A percentile compares a stretch with the other conserved stretches of the same genome.
These are phyloP conservation scores for Asteroscopus sphinx DNA, from an alignment of 2,888 invertebrate genomes.

Conservation along the genomic window DNA sequence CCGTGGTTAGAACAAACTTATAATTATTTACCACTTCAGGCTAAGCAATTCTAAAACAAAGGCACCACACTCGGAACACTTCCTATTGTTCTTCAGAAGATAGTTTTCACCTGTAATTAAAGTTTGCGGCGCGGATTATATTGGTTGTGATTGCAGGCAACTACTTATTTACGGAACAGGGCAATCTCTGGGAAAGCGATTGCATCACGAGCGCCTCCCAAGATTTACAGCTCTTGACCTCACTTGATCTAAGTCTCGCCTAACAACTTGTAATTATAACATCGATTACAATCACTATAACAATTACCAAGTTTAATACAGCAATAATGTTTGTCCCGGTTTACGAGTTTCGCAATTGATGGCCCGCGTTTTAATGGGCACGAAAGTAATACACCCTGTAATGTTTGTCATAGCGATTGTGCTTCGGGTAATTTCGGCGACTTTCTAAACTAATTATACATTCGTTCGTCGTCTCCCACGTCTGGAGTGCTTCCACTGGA, in stretches of 20 bases:
- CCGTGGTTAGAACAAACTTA: conserved; percentile 62
- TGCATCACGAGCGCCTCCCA: conserved; percentile 65
- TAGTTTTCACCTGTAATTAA: conserved; percentile 77
- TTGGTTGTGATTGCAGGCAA: conserved; percentile 76
- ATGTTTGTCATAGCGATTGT: conserved; percentile 61
- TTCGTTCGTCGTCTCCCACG: conserved; percentile 65
- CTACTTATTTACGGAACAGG: conserved; percentile 79
- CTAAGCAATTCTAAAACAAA: conserved; percentile 57
- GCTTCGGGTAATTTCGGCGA: conserved; percentile 57
- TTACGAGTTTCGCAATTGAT: conserved; percentile 53
- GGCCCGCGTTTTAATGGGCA: conserved; percentile 45
- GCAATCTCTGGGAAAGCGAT: conserved; percentile 68
- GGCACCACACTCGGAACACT: conserved; percentile 50
- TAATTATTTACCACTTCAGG: conserved; percentile 56
- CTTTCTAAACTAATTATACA: conserved; percentile 69
- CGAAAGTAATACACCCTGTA: conserved; percentile 57
- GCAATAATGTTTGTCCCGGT: conserved; percentile 49
- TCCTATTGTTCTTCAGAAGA: conserved; percentile 63
- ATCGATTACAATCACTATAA: conserved; percentile 58
- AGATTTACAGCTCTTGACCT: conserved; percentile 83
- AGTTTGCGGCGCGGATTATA: conserved; percentile 77
- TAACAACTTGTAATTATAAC: conserved; percentile 67
- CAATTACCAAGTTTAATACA: conserved; percentile 57
- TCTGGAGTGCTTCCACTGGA: conserved; percentile 64
- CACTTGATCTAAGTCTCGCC: conserved; percentile 69